A percentile compares a stretch with the other conserved stretches of the same genome.
Evolutionary conservation across 2,888 invertebrate genomes (phyloP).

Genomic region (Drosophila atripex): DNA sequence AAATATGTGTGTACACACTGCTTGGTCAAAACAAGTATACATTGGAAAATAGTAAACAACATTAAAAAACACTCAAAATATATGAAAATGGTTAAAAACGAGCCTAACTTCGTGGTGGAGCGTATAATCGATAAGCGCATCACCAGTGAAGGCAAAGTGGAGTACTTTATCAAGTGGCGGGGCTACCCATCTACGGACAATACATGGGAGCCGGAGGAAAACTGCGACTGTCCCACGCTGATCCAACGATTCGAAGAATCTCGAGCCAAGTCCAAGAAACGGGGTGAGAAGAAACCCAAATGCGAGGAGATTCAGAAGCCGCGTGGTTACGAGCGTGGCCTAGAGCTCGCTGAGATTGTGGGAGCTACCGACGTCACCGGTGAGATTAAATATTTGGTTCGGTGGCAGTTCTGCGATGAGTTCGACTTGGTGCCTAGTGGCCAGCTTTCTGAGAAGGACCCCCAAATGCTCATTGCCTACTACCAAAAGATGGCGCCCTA

Average conservation of each 20-base stretch:
- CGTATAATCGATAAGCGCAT: conserved; percentile 93
- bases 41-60: conserved; percentile 33
- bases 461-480: conserved; percentile 87
- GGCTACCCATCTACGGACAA: conserved; percentile 94
- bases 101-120: conserved; percentile 94
- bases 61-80: no score
- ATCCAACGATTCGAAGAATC: conserved; percentile 93
- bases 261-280: conserved; percentile 85
- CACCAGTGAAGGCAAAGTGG: conserved; percentile 88
- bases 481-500: conserved; percentile 85
- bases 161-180: conserved; percentile 91
- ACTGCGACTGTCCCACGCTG: conserved; percentile 94
- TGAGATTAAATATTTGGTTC: conserved; percentile 94
- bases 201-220: conserved; percentile 98
- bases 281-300: conserved; percentile 84
- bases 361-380: conserved; percentile 96
- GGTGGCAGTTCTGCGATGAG: conserved; percentile 90
- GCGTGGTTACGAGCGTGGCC: conserved; percentile 90
- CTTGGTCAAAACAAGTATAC: neutral
- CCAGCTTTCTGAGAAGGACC: conserved; percentile 86
- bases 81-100: conserved; percentile 77
- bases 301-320: conserved; percentile 87
- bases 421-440: conserved; percentile 87
- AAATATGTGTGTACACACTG: conserved; percentile 14
- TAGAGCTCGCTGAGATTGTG: conserved; percentile 93